These are phyloP conservation scores for Pachypsylla venusta DNA, from an alignment of 1,140 invertebrate genomes.

Conservation along the genomic window DNA sequence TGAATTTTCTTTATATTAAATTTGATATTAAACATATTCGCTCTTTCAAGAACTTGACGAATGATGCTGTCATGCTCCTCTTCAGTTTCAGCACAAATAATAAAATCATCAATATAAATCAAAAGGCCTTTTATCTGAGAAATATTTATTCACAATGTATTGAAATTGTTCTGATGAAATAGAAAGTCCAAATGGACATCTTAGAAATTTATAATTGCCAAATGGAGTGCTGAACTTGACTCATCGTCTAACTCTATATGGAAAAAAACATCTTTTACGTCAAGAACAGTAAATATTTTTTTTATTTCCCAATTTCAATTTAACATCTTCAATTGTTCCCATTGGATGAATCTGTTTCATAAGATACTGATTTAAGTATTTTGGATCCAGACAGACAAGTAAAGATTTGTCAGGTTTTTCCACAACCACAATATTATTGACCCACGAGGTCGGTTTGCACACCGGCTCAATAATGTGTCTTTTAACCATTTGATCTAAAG, in stretches of 20 bases:
- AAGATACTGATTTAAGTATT: too few relatives aligned
- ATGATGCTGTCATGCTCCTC: constrained; percentile 14
- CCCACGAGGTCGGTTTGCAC: constrained; percentile 22
- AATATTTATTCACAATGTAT: constrained; percentile 20
- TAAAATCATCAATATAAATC: constrained; percentile 21
- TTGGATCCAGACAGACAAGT: constrained; percentile 29
- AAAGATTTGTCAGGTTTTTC: constrained; percentile 26
- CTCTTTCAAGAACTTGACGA: constrained; percentile 10
- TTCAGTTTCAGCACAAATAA: constrained; percentile 1
- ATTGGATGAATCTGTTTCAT: constrained; percentile 11
- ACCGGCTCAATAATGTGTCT: neutral
- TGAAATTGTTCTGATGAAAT: constrained; percentile 29
- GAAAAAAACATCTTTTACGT: constrained; percentile 19
- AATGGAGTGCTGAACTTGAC: too few relatives aligned
- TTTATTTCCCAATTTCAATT: constrained; percentile 6
- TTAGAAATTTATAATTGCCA: constrained; percentile 20
- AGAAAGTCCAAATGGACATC: constrained; percentile 28
- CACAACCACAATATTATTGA: constrained; percentile 27
- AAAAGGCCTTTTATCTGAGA: constrained; percentile 27
- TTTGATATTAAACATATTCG: constrained; percentile 23
- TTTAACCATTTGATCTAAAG: too few relatives aligned
- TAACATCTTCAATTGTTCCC: constrained; percentile 14
- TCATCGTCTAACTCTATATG: constrained; percentile 15
- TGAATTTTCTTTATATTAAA: constrained; percentile 28
- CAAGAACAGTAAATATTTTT: constrained; percentile 16